These are phyloP conservation scores for Augochlorella aurata DNA, from an alignment of 2,888 invertebrate species.

Conservation along the genomic window DNA sequence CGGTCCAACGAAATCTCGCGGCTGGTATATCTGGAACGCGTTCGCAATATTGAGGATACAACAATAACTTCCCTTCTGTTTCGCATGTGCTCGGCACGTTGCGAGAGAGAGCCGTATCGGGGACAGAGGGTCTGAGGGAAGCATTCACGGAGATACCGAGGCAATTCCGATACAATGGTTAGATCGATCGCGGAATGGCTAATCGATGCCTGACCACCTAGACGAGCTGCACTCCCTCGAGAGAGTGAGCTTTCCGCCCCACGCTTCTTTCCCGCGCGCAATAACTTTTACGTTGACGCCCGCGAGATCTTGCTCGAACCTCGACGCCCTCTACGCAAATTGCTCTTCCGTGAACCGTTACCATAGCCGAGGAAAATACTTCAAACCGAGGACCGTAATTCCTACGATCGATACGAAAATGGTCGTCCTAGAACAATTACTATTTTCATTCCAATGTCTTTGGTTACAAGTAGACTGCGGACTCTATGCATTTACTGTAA, in stretches of 20 bases:
- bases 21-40: constrained; percentile 47
- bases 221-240: constrained; percentile 55
- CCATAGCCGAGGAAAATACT: neutral
- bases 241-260: constrained; percentile 40
- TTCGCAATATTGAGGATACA: constrained; percentile 48
- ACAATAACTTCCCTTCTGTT: constrained; percentile 52
- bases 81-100: constrained; percentile 56
- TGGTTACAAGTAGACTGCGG: no score
- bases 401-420: no score
- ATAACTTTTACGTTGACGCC: constrained; percentile 64
- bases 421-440: no score
- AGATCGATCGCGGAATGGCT: constrained; percentile 65
- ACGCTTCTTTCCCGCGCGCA: constrained; percentile 40
- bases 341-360: constrained; percentile 4
- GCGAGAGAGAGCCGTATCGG: constrained; percentile 39
- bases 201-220: constrained; percentile 67
- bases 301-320: constrained; percentile 51
- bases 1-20: constrained; percentile 11
- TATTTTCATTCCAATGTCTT: no score
- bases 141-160: constrained; percentile 58
- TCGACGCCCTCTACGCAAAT: constrained; percentile 21
- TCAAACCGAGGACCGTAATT: no score
- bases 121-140: constrained; percentile 33
- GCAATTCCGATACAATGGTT: constrained; percentile 60
- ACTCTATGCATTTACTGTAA: no score